Evolutionary conservation across 2,113 vertebrate genomes (phyloP).

Genomic region (Addax nasomaculatus): DNA sequence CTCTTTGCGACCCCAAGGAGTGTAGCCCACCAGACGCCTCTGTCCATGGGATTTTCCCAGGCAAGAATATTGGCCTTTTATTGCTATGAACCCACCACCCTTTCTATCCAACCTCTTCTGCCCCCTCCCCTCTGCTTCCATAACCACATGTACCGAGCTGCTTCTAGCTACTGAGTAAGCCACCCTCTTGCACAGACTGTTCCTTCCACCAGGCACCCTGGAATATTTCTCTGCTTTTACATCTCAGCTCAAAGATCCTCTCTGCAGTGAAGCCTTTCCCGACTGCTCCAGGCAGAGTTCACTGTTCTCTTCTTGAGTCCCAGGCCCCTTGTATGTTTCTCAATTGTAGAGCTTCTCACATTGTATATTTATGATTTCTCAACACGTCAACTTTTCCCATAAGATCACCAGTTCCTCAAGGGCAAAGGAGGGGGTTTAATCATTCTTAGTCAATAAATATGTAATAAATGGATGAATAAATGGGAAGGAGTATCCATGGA

Average conservation of each 20-base stretch:
- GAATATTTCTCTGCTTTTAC: not conserved
- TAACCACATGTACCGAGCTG: not conserved
- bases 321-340: not conserved
- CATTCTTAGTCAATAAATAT: not conserved
- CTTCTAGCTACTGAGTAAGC: not conserved
- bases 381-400: not conserved
- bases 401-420: not conserved
- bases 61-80: not conserved
- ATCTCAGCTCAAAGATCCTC: not conserved
- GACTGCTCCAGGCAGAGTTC: not conserved
- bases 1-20: not conserved
- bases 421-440: not conserved
- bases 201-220: not conserved
- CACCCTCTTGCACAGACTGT: rapidly evolving
- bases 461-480: not conserved
- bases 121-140: not conserved
- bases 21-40: not conserved
- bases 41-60: not conserved
- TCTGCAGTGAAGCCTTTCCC: not conserved
- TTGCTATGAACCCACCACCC: not conserved
- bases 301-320: not conserved
- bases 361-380: not conserved
- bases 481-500: not conserved
- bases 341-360: not conserved
- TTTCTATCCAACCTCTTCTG: not conserved